Base-by-base conservation (phyloP, 2,113 vertebrate genomes). In the Lathamus discolor region DNA sequence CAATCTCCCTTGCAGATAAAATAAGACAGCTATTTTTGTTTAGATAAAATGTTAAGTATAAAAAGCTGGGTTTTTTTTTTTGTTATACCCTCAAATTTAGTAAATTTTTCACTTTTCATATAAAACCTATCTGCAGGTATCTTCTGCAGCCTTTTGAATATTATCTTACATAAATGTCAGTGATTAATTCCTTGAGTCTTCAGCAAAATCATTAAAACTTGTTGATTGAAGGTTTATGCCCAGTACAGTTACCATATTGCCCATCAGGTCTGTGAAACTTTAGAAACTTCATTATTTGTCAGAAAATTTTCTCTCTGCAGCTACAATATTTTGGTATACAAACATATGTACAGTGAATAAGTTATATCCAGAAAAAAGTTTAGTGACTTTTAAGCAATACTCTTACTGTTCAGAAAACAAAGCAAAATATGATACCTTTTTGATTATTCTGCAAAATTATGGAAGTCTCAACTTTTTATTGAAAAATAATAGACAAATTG, bases 161-260 rank as follows among this genome's bases (percentile, higher is more conserved):
- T 48, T 82, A 43, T 87, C 35, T 84, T 57, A 51, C 25, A 35
- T n/a, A 19, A 83, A 78, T 88, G n/a, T 49, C 31, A 54, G 25
- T 92, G 82, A 97, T 93, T 78, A 94, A 95, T 93, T 92, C 39
- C 35, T 63, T 19, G 4, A 48, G 23, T 24, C 9, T 77, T 77
- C 49, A 13, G 28, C 1, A 25, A 28, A 90, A 67, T 75, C 28
- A 80, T 27, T 77, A 88, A 55, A 92, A 86, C 28, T n/a, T 33
- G 10, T 20, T 87, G 75, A 89, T 86, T 76, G 90, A 96, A 96
- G 48, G 31, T 10, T 83, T 37, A 10, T 64, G 33, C 43, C 70
- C 29, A 4, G 3, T 33, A 83, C 57, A 80, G 93, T 96, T 90
- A 92, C 15, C 13, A 48, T 41, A 31, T 43, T 80, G 67, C 79